Evolutionary conservation across 1,140 invertebrate species (phyloP), one percentile per base, ranked within the genome.

Genomic region (Reticulitermes speratus): DNA sequence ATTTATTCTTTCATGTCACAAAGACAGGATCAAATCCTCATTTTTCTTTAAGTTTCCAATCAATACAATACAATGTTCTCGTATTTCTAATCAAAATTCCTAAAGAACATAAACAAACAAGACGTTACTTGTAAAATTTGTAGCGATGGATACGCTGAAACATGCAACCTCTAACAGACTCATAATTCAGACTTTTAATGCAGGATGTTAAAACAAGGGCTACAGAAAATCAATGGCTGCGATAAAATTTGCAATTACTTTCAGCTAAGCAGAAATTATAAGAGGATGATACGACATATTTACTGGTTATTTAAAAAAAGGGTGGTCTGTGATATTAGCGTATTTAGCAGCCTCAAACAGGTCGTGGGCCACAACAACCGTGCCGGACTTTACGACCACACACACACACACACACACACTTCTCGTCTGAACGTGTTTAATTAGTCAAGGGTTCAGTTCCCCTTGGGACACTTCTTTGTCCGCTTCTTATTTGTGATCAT

Each of bases 241-340:
- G 21, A 65, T 75, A 12, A 30, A 30, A 30, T 14, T 30, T 75
- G 7, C 7, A 75, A 75, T 75, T 75, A 2, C 65, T 75, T 75
- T 30, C 25, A 30, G 65, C n/a, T 75, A 75, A 75, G 65, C 65
- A 75, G 65, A 75, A 75, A 75, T 75, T 75, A 75, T 75, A 75
- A 8, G 7, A 30, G 25, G 25, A 75, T 30, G 25, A 75, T 75
- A 11, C n/a, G 65, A 75, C 7, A 30, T 75, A 11, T 75, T 75
- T 30, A 75, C 65, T 75, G 65, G 25, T 75, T 75, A 75, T 75
- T n/a, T 75, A 75, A 75, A 75, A n/a, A 65, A n/a, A n/a, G 1
- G 19, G 16, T n/a, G 65, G 16, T 19, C 52, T 75, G 65, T 19
- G 25, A 30, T 75, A 75, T 75, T 8, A 30, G 25, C 11, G n/a